These are phyloP conservation scores for Benthosema pterotum DNA, from an alignment of 2,797 vertebrate species.

Conservation along the genomic window DNA sequence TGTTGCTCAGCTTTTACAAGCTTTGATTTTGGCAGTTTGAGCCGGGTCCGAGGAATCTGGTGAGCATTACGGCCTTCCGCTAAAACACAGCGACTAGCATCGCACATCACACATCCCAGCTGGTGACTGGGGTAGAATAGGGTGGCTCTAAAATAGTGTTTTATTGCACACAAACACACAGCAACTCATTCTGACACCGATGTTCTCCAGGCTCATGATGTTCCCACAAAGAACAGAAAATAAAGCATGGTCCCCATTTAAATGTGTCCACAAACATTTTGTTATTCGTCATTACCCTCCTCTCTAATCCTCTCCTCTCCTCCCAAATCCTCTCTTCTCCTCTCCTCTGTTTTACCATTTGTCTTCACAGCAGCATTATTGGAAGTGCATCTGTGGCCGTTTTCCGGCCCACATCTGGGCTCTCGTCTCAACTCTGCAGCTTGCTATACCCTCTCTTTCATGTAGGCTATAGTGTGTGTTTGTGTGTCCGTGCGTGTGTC, in stretches of 20 bases:
- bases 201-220: conserved; percentile 23
- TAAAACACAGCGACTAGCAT: conserved; percentile 45
- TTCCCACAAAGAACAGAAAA: conserved; percentile 30
- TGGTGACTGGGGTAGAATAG: conserved; percentile 61
- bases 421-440: conserved; percentile 56
- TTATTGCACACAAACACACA: conserved; percentile 48
- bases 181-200: conserved; percentile 23
- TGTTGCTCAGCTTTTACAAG: conserved; percentile 60
- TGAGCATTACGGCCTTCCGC: conserved; percentile 65
- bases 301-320: neutral
- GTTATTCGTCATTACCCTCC: neutral
- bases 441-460: conserved; percentile 59
- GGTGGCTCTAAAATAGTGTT: conserved; percentile 63
- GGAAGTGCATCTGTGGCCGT: conserved; percentile 61
- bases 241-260: conserved; percentile 12
- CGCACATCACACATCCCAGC: conserved; percentile 63
- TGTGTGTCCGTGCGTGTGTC: too few species aligned
- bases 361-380: conserved; percentile 59
- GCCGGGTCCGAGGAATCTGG: conserved; percentile 59
- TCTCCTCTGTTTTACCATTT: conserved; percentile 50
- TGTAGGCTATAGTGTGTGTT: neutral
- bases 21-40: conserved; percentile 64
- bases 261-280: conserved; percentile 17
- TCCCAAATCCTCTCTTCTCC: neutral
- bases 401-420: conserved; percentile 66